Conservation (phyloP, 2,888 invertebrate species). For the Drosophila nr. fundita region DNA sequence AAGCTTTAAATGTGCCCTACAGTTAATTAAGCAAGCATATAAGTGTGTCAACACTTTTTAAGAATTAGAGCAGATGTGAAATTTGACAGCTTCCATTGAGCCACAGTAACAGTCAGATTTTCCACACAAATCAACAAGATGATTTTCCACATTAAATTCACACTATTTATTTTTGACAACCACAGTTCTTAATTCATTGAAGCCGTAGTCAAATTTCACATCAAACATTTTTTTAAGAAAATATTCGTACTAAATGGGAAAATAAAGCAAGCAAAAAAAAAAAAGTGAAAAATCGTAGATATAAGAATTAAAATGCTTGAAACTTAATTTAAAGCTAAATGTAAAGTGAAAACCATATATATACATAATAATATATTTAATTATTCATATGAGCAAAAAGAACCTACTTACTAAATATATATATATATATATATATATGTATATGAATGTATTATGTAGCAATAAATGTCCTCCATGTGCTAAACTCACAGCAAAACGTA, state of each 20-base stretch:
- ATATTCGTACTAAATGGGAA: constrained; percentile 2
- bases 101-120: constrained; percentile 5
- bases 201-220: constrained; percentile 33
- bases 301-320: constrained; percentile 23
- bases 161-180: constrained; percentile 24
- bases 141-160: constrained; percentile 2
- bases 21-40: constrained; percentile 38
- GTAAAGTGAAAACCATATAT: constrained; percentile 30
- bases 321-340: constrained; percentile 28
- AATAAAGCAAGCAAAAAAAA: background rate
- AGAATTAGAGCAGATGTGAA: constrained; percentile 10
- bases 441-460: constrained; percentile 70
- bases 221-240: constrained; percentile 12
- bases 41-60: constrained; percentile 5
- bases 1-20: constrained; percentile 85
- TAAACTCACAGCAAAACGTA: constrained; percentile 67
- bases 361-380: constrained; percentile 8
- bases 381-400: constrained; percentile 11
- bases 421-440: constrained; percentile 10
- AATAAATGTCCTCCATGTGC: constrained; percentile 83
- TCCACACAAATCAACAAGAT: background rate
- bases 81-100: constrained; percentile 17
- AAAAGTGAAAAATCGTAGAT: constrained; percentile 3
- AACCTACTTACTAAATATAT: constrained; percentile 28
- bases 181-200: background rate